A percentile compares a stretch with the other conserved stretches of the same genome.
Evolutionary conservation across 1,140 invertebrate species (phyloP).

Genomic region (Bombyx mori): ASM3026992v2 NC_085125.1:14780501-14781000

Average conservation of each 20-base stretch:
- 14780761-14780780: slow-evolving; percentile 99
- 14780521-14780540: no score
- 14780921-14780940: not conserved
- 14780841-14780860: slow-evolving; percentile 86
- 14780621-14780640: no score
- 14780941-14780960: no score
- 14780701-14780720: slow-evolving; percentile 92
- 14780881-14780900: slow-evolving; percentile 93
- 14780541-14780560: no score
- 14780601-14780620: no score
- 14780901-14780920: slow-evolving; percentile 79
- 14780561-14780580: no score
- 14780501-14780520: no score
- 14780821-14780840: slow-evolving; percentile 92
- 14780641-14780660: no score
- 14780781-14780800: slow-evolving; percentile 87
- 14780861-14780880: slow-evolving; percentile 87
- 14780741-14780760: slow-evolving; percentile 97
- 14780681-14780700: slow-evolving; percentile 90
- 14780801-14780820: slow-evolving; percentile 97
- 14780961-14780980: no score
- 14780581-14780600: no score
- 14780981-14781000: no score
- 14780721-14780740: slow-evolving; percentile 96
- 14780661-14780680: slow-evolving; percentile 73